phyloP scores from a whole-genome alignment of 1,140 invertebrate genomes.

The Musca domestica region DNA sequence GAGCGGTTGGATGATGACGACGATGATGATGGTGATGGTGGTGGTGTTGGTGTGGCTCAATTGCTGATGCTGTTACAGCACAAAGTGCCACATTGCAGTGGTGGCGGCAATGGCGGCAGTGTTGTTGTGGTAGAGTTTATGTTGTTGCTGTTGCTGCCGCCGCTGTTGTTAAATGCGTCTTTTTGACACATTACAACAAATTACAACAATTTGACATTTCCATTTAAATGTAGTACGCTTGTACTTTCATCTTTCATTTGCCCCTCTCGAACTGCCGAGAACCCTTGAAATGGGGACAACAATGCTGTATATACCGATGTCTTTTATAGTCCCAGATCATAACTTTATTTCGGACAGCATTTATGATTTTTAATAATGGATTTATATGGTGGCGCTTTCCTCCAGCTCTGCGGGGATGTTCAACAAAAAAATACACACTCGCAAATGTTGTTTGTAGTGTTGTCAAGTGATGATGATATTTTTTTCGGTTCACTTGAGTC shows the following conservation, averaged over 20 bases:
- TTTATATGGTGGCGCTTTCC: slow-evolving; percentile 1
- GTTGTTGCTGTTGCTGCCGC: background rate
- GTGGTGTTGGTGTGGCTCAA: slow-evolving; percentile 4
- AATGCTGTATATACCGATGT: too few relatives aligned
- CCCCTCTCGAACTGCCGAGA: too few relatives aligned
- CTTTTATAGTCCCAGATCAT: slow-evolving; percentile 4
- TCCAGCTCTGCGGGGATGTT: too few relatives aligned
- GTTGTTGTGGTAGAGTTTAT: background rate
- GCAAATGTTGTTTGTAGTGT: too few relatives aligned
- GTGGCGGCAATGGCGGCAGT: too few relatives aligned
- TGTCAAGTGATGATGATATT: background rate
- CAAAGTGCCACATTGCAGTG: too few relatives aligned
- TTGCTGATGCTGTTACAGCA: background rate
- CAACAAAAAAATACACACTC: too few relatives aligned
- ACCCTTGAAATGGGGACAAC: too few relatives aligned
- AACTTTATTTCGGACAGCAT: slow-evolving; percentile 16
- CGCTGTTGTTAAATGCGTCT: slow-evolving; percentile 12
- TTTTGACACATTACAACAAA: slow-evolving; percentile 20
- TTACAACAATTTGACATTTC: slow-evolving; percentile 21
- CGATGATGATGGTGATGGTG: too few relatives aligned
- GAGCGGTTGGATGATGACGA: too few relatives aligned
- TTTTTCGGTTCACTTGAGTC: background rate
- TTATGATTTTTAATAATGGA: slow-evolving; percentile 14
- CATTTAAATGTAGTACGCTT: too few relatives aligned
- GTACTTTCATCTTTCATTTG: too few relatives aligned